Evolutionary conservation across 2,888 invertebrate genomes (phyloP).

Genomic region (Slavum lentiscoides): DNA sequence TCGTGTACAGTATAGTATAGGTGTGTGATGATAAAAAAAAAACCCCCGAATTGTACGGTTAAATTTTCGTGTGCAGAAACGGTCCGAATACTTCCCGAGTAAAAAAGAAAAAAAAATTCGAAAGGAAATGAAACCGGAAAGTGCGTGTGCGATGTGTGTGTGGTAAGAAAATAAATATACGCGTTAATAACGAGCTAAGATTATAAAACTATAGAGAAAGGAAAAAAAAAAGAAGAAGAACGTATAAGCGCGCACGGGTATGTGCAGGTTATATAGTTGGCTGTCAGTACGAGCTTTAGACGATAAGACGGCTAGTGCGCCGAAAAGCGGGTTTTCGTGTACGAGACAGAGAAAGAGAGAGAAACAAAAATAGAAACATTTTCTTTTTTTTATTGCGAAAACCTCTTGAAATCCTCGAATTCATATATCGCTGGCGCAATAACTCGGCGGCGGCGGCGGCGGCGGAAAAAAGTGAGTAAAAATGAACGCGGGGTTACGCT

Average conservation of each 20-base stretch:
- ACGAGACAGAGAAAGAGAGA: not conserved
- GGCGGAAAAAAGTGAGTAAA: conserved; percentile 9
- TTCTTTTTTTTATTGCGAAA: conserved; percentile 33
- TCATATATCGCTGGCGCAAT: conserved; percentile 43
- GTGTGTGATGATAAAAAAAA: too few species aligned
- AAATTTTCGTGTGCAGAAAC: too few species aligned
- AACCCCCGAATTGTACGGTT: too few species aligned
- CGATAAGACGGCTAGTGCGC: not conserved
- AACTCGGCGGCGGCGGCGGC: not conserved
- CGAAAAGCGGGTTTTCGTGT: not conserved
- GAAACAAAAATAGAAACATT: conserved; percentile 4
- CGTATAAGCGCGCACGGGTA: not conserved
- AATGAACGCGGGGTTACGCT: conserved; percentile 26
- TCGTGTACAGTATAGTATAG: too few species aligned
- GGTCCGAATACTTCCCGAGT: too few species aligned
- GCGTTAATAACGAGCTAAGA: not conserved
- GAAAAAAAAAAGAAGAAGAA: conserved; percentile 1
- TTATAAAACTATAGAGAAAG: not conserved
- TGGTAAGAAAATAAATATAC: not conserved
- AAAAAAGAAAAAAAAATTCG: too few species aligned
- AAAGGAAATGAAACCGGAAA: not conserved
- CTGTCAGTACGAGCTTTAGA: conserved; percentile 26
- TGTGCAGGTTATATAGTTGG: too few species aligned
- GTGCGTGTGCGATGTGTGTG: not conserved
- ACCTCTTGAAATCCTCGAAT: conserved; percentile 39